Percentiles rank a stretch among this genome's conserved stretches.
Evolutionary conservation across 2,888 invertebrate genomes (phyloP).

Genomic region (Metallyticus violacea): DNA sequence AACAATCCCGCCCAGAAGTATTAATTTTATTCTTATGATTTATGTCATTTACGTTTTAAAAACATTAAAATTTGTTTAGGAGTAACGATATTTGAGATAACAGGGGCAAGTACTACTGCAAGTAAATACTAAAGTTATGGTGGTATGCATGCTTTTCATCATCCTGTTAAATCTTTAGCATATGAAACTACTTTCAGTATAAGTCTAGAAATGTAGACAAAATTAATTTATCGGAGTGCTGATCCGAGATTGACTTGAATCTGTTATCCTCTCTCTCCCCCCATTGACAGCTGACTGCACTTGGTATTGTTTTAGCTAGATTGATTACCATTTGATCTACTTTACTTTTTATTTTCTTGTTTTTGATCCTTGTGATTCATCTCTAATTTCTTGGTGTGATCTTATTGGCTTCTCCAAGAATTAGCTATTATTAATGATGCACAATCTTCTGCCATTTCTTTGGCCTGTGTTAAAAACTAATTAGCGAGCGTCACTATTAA

Average conservation of each 20-base stretch:
- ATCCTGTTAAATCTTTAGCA: too few relatives aligned
- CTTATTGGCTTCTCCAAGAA: background rate
- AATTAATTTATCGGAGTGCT: background rate
- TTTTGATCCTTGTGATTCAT: background rate
- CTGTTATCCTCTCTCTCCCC: background rate
- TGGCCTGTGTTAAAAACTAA: background rate
- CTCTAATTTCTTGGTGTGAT: background rate
- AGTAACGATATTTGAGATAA: too few relatives aligned
- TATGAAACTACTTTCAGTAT: background rate
- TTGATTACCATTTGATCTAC: background rate
- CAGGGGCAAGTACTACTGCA: too few relatives aligned
- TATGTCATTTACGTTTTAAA: too few relatives aligned
- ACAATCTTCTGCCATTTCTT: background rate
- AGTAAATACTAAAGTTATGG: too few relatives aligned
- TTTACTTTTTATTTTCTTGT: background rate
- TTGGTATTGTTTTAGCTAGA: background rate
- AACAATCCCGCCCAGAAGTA: too few relatives aligned
- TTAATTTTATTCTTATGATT: too few relatives aligned
- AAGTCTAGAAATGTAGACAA: background rate
- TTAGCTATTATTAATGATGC: background rate
- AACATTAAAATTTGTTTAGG: too few relatives aligned
- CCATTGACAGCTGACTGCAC: background rate
- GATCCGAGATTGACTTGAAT: background rate
- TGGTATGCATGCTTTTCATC: too few relatives aligned
- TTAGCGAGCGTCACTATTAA: background rate